Conservation (phyloP, 2,888 invertebrate genomes). For the Caenorhabditis sp. region DNA sequence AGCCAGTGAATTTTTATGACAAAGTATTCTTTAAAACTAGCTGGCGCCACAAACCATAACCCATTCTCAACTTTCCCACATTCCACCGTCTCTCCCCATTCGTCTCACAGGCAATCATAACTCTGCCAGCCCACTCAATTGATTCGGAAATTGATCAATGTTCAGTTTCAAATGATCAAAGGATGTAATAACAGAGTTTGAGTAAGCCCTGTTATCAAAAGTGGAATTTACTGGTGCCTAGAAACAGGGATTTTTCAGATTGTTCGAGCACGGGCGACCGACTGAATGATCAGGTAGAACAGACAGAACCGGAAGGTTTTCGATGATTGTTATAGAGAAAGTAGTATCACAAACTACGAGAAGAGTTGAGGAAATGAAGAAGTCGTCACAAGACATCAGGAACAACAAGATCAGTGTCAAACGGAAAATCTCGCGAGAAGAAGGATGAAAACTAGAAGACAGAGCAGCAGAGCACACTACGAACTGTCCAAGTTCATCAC, state of each 20-base stretch:
- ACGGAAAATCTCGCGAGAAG: too few species aligned
- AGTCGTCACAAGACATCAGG: too few species aligned
- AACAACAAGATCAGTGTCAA: too few species aligned
- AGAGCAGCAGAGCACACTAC: background rate
- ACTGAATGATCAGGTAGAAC: background rate
- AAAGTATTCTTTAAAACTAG: too few species aligned
- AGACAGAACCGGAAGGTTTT: too few species aligned
- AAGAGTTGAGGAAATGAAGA: background rate
- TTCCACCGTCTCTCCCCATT: background rate
- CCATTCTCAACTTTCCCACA: background rate
- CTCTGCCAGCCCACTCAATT: background rate
- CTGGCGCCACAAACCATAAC: background rate
- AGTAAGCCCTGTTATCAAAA: too few species aligned
- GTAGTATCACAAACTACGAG: background rate
- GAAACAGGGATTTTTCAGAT: too few species aligned
- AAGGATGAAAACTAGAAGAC: background rate
- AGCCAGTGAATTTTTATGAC: too few species aligned
- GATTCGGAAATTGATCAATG: background rate
- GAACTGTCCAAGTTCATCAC: background rate
- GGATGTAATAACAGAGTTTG: background rate
- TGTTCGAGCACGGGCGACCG: too few species aligned
- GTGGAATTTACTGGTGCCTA: too few species aligned
- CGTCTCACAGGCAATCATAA: too few species aligned
- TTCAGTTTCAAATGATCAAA: background rate
- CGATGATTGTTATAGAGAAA: background rate